Base-by-base conservation (phyloP, 2,797 vertebrate genomes). In the Rhinichthys osculus region DNA sequence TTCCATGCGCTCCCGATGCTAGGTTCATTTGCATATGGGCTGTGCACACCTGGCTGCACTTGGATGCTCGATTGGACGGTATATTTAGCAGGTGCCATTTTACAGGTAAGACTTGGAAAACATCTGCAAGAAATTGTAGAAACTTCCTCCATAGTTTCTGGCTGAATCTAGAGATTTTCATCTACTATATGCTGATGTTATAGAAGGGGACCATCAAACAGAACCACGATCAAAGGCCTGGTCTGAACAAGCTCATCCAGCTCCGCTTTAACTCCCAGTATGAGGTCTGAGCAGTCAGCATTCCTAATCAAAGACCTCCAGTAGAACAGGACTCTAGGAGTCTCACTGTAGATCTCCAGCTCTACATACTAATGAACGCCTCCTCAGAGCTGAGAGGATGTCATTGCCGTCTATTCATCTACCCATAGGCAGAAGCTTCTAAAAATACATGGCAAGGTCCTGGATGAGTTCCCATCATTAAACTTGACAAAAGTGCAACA, bases 21-120 rank as follows among this genome's bases (percentile, higher is more conserved):
- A 67, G 93, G 94, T 47, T 91, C 96, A 10, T 96, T 95, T 81
- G 70, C 92, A 82, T 97, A 96, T 0, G 97, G 95, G 4, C 95
- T 99, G 90, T 89, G 95, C 13, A 91, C 90, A 77, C 97, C 97
- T 0, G 97, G 96, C 3, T 97, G 97, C 91, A 93, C 94, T 5
- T 98, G 97, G 97, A 95, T 99, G 95, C 93, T 95, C 0, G 97
- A 98, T 91, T 96, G 96, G 96, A 95, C 96, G 8, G 30, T 97
- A 78, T 94, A 97, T 89, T 93, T 95, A 0, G 96, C 97, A 0
- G 97, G 98, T 9, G 97, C 96, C 42, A 69, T 98, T 3, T 95
- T 95, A 16, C 97, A 99, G 96, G 97, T 98, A 92, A 27, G 9
- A n/a, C 69, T 13, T 4, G 19, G 14, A 67, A 72, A 54, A 21